Evolutionary conservation across 2,113 vertebrate species (phyloP).

Genomic region (Genyomyrus donnyi): DNA sequence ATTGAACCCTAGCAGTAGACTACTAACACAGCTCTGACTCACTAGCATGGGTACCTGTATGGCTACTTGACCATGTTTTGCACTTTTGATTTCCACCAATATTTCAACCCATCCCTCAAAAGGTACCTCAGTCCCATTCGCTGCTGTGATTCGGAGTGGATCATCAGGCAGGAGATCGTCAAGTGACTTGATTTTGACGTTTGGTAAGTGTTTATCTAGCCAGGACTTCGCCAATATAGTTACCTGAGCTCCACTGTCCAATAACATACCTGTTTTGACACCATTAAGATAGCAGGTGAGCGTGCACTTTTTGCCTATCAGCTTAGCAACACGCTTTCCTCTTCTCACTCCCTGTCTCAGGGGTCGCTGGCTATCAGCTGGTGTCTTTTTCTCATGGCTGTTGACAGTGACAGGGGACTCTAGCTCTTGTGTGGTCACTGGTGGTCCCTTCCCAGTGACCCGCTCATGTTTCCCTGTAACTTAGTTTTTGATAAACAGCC

Average conservation of each 20-base stretch:
- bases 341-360: too few relatives aligned
- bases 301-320: too few relatives aligned
- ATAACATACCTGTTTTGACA: not conserved
- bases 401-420: too few relatives aligned
- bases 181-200: not conserved
- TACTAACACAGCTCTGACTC: not conserved
- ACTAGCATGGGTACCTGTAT: not conserved
- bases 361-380: too few relatives aligned
- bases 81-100: not conserved
- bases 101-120: not conserved
- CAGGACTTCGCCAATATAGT: not conserved
- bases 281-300: not conserved
- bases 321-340: too few relatives aligned
- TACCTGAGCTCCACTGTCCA: not conserved
- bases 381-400: too few relatives aligned
- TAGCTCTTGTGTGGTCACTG: constrained; percentile 8
- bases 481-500: not conserved
- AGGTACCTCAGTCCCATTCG: not conserved
- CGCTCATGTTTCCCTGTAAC: too few relatives aligned
- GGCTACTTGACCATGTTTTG: not conserved
- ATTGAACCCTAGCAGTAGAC: not conserved
- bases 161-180: not conserved
- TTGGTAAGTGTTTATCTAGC: not conserved
- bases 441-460: constrained; percentile 3
- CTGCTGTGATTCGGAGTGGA: not conserved